A percentile compares a stretch with the other conserved stretches of the same genome.
These are phyloP conservation scores for Mohoua ochrocephala DNA, from an alignment of 2,113 vertebrate genomes.

Conservation along the genomic window DNA sequence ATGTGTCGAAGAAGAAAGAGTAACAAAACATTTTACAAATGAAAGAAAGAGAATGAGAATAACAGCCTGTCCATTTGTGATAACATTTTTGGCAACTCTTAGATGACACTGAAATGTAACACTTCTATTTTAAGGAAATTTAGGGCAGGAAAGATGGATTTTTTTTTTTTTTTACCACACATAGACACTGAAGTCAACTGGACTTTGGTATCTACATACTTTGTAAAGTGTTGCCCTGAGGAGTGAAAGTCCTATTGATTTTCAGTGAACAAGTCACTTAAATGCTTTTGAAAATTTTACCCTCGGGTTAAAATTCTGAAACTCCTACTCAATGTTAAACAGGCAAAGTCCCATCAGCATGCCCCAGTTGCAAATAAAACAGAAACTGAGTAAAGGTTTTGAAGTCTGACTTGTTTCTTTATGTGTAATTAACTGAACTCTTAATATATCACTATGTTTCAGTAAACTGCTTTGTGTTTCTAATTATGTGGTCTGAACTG, in stretches of 20 bases:
- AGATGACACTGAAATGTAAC: background rate
- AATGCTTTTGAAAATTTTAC: slow-evolving; percentile 61
- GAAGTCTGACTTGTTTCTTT: slow-evolving; percentile 59
- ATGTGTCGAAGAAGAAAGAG: background rate
- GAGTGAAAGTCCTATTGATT: slow-evolving; percentile 47
- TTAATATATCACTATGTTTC: slow-evolving; percentile 66
- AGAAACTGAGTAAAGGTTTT: slow-evolving; percentile 39
- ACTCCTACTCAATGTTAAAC: slow-evolving; percentile 35
- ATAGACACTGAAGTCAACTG: background rate
- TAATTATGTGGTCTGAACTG: slow-evolving; percentile 72
- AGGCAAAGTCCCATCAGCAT: slow-evolving; percentile 33
- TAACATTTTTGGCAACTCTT: background rate
- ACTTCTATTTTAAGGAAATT: background rate
- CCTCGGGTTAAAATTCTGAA: slow-evolving; percentile 58
- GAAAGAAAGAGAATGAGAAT: background rate
- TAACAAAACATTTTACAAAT: background rate
- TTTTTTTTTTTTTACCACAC: background rate
- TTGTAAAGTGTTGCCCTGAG: slow-evolving; percentile 41
- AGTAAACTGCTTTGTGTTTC: slow-evolving; percentile 63
- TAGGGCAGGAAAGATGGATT: background rate
- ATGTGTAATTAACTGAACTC: slow-evolving; percentile 54
- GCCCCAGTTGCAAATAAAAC: slow-evolving; percentile 40
- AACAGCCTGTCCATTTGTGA: background rate
- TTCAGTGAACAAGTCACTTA: slow-evolving; percentile 19
- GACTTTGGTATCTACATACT: background rate